These are phyloP conservation scores for Agelastica alni DNA, from an alignment of 2,888 invertebrate species.

Conservation along the genomic window DNA sequence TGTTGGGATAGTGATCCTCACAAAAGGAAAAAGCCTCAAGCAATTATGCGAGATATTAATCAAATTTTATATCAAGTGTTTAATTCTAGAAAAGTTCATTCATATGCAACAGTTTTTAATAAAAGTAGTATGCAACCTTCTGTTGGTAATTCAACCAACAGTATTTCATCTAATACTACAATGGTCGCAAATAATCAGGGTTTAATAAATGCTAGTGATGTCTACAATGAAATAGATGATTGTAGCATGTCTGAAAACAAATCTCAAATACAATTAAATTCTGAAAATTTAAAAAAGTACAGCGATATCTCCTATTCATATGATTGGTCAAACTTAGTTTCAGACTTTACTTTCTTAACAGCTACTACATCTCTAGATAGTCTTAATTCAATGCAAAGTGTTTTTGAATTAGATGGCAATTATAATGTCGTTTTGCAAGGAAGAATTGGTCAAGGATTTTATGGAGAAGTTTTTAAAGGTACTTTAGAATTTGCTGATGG, in stretches of 20 bases:
- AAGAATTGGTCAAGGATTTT: slow-evolving; percentile 75
- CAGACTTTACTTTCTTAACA: slow-evolving; percentile 51
- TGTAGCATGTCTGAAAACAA: slow-evolving; percentile 37
- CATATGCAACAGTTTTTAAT: slow-evolving; percentile 60
- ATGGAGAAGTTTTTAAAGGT: slow-evolving; percentile 84
- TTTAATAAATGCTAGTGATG: slow-evolving; percentile 37
- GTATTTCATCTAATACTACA: slow-evolving; percentile 47
- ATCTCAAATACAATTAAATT: slow-evolving; percentile 32
- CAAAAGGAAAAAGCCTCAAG: slow-evolving; percentile 76
- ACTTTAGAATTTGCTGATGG: slow-evolving; percentile 64
- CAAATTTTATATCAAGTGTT: slow-evolving; percentile 76
- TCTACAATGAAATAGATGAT: slow-evolving; percentile 42
- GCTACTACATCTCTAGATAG: slow-evolving; percentile 54
- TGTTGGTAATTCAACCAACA: slow-evolving; percentile 45
- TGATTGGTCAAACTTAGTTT: slow-evolving; percentile 52
- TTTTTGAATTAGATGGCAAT: slow-evolving; percentile 63
- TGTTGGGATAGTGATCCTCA: slow-evolving; percentile 81
- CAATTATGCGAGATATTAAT: slow-evolving; percentile 83
- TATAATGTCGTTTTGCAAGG: slow-evolving; percentile 65
- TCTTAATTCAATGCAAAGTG: slow-evolving; percentile 59
- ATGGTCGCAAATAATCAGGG: slow-evolving; percentile 24
- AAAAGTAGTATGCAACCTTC: slow-evolving; percentile 32
- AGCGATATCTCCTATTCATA: slow-evolving; percentile 52
- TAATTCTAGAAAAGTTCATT: slow-evolving; percentile 65
- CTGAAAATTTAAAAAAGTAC: slow-evolving; percentile 1